Evolutionary conservation across 2,113 vertebrate species (phyloP).

Genomic region (Herpetotheres cachinnans): DNA sequence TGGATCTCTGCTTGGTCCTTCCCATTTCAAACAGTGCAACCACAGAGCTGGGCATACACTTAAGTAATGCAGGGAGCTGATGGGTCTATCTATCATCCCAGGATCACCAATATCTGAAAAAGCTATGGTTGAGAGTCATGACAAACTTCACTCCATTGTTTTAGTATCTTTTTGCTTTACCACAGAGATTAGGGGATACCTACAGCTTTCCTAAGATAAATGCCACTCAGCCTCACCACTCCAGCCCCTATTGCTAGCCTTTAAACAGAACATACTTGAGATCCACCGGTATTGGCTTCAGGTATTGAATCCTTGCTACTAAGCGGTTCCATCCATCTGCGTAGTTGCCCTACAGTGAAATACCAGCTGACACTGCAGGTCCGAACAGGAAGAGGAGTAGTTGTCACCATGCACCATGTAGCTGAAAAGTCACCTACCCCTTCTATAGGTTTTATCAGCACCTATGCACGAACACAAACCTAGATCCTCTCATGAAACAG

Average conservation of each 20-base stretch:
- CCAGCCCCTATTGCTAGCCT: not conserved
- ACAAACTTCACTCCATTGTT: not conserved
- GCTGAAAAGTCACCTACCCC: not conserved
- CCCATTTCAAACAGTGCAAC: not conserved
- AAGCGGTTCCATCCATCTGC: not conserved
- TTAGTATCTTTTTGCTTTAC: not conserved
- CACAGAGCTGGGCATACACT: not conserved
- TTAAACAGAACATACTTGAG: not conserved
- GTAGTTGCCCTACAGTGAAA: not conserved
- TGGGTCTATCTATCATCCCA: not conserved
- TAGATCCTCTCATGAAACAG: not conserved
- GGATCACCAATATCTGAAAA: not conserved
- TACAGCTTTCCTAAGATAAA: not conserved
- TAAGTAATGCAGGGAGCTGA: not conserved
- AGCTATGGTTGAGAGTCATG: not conserved
- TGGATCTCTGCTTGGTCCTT: not conserved
- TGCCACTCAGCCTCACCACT: not conserved
- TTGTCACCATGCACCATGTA: accelerated
- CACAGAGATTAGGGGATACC: not conserved
- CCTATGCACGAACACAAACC: not conserved
- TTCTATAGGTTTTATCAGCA: not conserved
- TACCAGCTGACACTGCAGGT: not conserved
- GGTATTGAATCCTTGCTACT: not conserved
- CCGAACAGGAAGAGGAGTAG: not conserved
- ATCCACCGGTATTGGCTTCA: not conserved